phyloP scores from a whole-genome alignment of 2,797 vertebrate species.

The Acropternis orthonyx region DNA sequence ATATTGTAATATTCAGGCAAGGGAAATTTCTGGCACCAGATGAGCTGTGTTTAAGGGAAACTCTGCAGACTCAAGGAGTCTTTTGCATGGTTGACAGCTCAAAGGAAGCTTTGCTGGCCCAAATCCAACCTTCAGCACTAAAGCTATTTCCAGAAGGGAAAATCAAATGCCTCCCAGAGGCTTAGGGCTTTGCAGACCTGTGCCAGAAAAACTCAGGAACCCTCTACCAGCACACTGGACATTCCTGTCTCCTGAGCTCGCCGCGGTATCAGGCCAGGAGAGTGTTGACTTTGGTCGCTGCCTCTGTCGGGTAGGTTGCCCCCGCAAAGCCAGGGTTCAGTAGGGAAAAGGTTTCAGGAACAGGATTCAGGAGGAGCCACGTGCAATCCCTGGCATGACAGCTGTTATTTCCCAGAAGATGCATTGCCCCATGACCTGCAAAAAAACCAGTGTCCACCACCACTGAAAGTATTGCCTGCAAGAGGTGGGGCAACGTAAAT shows the following conservation, averaged over 20 bases:
- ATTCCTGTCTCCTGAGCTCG: slow-evolving; percentile 38
- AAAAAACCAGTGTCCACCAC: background rate
- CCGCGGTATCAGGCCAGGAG: fast-evolving
- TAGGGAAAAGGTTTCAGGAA: background rate
- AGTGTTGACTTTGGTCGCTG: background rate
- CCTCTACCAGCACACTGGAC: background rate
- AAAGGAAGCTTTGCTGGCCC: slow-evolving; percentile 60
- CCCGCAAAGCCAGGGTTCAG: background rate
- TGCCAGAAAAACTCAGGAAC: slow-evolving; percentile 5
- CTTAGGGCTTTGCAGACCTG: background rate
- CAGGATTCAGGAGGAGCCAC: background rate
- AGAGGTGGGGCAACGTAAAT: background rate
- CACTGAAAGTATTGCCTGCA: background rate
- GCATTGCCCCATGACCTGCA: fast-evolving
- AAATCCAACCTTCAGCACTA: slow-evolving; percentile 55
- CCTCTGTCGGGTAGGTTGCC: background rate
- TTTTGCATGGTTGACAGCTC: background rate
- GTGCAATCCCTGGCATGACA: background rate
- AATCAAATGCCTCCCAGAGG: slow-evolving; percentile 42
- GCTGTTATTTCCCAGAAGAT: background rate
- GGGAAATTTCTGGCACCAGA: slow-evolving; percentile 40
- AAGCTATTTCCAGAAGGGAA: slow-evolving; percentile 61
- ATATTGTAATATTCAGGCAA: background rate
- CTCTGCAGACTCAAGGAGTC: background rate
- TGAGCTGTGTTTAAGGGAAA: slow-evolving; percentile 38